A percentile compares a stretch with the other conserved stretches of the same genome.
Conservation (phyloP, 2,888 invertebrate species). For the Ctenicera cuprea region DNA sequence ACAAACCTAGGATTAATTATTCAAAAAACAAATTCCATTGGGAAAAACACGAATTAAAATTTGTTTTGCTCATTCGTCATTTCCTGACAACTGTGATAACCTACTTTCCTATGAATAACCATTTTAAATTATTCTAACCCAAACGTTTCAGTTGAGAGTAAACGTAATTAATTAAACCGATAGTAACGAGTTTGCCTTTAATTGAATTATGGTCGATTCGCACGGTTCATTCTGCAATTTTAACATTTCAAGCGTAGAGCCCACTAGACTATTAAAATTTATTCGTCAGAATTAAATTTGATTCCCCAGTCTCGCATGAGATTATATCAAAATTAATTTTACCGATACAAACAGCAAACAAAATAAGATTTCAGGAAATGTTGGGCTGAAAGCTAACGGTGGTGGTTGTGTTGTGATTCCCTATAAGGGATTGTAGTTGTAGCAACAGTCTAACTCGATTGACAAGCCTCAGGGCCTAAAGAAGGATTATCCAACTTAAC, state of each 20-base stretch:
- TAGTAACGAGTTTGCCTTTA: conserved; percentile 14
- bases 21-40: no score
- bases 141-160: conserved; percentile 1
- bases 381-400: not conserved
- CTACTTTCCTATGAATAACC: not conserved
- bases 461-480: conserved; percentile 29
- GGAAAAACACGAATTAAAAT: no score
- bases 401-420: not conserved
- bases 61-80: no score
- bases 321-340: no score
- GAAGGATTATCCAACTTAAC: conserved; percentile 46
- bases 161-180: conserved; percentile 14
- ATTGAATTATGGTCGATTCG: not conserved
- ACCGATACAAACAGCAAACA: no score
- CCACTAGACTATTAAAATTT: not conserved
- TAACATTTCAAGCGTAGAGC: conserved; percentile 1
- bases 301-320: no score
- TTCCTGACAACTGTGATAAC: no score
- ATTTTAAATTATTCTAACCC: conserved; percentile 8
- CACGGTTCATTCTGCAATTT: not conserved
- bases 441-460: conserved; percentile 40
- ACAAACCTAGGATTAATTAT: no score
- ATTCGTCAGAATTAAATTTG: not conserved
- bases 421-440: not conserved
- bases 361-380: no score